Percentiles rank a stretch among this genome's conserved stretches.
Conservation (phyloP, 1,140 invertebrate species). For the Ceratoteleas bidentatus region DNA sequence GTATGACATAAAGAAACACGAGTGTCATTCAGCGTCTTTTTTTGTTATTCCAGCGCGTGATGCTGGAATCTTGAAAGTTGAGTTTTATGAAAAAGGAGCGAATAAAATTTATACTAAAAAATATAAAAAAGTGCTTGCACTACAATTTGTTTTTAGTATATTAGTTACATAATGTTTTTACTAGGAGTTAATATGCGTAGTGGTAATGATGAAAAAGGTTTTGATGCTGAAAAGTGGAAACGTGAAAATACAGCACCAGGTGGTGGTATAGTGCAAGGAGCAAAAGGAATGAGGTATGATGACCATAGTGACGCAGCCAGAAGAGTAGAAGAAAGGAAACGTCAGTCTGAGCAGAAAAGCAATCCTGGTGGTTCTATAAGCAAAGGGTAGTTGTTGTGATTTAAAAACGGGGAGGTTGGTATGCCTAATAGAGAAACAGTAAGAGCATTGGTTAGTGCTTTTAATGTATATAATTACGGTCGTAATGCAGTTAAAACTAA, state of each 20-base stretch:
- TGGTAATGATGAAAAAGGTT: too few relatives aligned
- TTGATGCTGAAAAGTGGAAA: conserved; percentile 26
- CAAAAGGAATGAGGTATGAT: conserved; percentile 17
- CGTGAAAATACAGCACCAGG: conserved; percentile 23
- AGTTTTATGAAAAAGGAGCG: conserved; percentile 33
- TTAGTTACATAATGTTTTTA: conserved; percentile 41
- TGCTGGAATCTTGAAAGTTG: conserved; percentile 4
- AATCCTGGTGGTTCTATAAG: too few relatives aligned
- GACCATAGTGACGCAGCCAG: conserved; percentile 28
- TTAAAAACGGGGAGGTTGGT: conserved; percentile 20
- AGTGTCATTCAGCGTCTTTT: too few relatives aligned
- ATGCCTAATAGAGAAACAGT: conserved; percentile 21
- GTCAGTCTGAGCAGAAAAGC: conserved; percentile 20
- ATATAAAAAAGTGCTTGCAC: conserved; percentile 41
- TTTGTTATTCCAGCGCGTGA: background rate
- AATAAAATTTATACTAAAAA: conserved; percentile 36
- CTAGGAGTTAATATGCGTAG: conserved; percentile 24
- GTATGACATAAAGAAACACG: conserved; percentile 3
- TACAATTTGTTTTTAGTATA: conserved; percentile 34
- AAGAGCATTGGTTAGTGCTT: conserved; percentile 14
- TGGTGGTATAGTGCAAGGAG: conserved; percentile 8
- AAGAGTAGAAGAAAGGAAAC: background rate
- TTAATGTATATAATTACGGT: conserved; percentile 18
- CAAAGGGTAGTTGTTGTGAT: conserved; percentile 29
- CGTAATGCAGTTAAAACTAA: conserved; percentile 11